Conservation (phyloP, 2,888 invertebrate genomes). For the Auanema freiburgensis region DNA sequence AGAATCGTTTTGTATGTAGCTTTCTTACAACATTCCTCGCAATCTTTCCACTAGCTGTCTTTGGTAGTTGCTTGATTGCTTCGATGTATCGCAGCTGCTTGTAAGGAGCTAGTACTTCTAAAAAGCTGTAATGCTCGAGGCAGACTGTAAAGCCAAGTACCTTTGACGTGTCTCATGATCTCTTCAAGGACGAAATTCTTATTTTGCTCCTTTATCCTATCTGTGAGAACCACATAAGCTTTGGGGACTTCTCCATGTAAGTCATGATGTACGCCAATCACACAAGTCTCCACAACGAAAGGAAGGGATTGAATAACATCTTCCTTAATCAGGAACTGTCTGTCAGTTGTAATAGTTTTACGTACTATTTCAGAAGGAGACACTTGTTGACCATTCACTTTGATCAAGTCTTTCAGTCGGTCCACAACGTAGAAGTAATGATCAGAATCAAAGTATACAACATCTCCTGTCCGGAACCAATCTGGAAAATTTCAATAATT, state of each 20-base stretch:
- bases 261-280: slow-evolving; percentile 76
- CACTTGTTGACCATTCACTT: slow-evolving; percentile 85
- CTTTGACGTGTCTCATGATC: slow-evolving; percentile 27
- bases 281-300: slow-evolving; percentile 78
- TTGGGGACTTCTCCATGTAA: slow-evolving; percentile 65
- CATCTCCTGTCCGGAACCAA: slow-evolving; percentile 72
- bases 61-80: slow-evolving; percentile 75
- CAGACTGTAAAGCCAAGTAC: slow-evolving; percentile 5
- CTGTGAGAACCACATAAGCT: slow-evolving; percentile 55
- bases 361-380: slow-evolving; percentile 56
- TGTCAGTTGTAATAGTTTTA: too few species aligned
- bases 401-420: slow-evolving; percentile 84
- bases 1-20: too few species aligned
- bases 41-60: slow-evolving; percentile 78
- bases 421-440: slow-evolving; percentile 81
- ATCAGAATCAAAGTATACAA: slow-evolving; percentile 80
- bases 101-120: slow-evolving; percentile 75
- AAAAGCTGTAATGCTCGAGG: slow-evolving; percentile 6
- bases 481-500: neutral
- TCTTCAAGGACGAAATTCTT: slow-evolving; percentile 22
- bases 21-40: slow-evolving; percentile 68
- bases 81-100: slow-evolving; percentile 75
- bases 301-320: slow-evolving; percentile 75
- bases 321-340: slow-evolving; percentile 71
- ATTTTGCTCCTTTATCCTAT: slow-evolving; percentile 9